Conservation (phyloP, 2,888 invertebrate genomes). For the Cyclophora punctaria region DNA sequence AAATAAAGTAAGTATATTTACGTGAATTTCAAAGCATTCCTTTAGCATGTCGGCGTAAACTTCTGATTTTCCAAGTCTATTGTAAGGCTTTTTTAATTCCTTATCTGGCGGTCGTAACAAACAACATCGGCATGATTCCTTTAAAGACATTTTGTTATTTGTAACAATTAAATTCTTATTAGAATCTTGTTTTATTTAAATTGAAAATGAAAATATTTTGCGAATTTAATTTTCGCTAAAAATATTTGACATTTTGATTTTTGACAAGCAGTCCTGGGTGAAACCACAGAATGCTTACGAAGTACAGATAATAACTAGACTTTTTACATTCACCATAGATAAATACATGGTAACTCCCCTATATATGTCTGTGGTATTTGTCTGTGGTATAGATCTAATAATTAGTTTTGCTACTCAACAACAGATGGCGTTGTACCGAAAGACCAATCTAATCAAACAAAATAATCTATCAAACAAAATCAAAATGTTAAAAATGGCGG, state of each 20-base stretch:
- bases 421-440: conserved; percentile 5
- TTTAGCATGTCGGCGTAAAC: conserved; percentile 57
- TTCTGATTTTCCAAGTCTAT: conserved; percentile 43
- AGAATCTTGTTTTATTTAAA: no score
- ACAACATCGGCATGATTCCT: conserved; percentile 47
- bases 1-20: conserved; percentile 26
- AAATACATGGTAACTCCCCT: no score
- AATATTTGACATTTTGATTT: no score
- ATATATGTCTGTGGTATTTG: no score
- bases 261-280: no score
- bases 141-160: conserved; percentile 29
- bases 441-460: not conserved
- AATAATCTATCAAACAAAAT: conserved; percentile 1
- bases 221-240: no score
- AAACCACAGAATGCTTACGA: no score
- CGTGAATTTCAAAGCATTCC: conserved; percentile 63
- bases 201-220: no score
- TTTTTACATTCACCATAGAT: no score
- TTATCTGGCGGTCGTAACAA: conserved; percentile 53
- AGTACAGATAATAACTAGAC: no score
- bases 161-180: no score
- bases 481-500: conserved; percentile 47
- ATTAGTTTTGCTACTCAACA: conserved; percentile 1
- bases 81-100: conserved; percentile 41
- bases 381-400: no score